Evolutionary conservation across 2,113 vertebrate genomes (phyloP), one percentile per base, ranked within the genome.

Genomic region (Butorides virescens): DNA sequence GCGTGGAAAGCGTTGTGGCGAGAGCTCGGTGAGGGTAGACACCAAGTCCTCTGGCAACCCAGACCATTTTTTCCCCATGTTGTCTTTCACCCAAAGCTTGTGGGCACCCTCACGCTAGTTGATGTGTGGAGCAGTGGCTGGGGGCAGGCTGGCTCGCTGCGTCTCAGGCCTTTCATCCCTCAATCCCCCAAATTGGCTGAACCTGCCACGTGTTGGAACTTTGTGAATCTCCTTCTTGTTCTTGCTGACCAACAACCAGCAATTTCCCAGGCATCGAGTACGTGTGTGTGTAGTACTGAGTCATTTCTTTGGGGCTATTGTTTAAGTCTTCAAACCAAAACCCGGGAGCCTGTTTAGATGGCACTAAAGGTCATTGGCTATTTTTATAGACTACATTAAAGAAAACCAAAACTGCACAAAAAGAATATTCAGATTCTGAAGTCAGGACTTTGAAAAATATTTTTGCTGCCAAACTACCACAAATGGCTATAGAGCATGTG

Each of bases 271-370:
- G 70, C 88, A 78, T 19, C 1, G 3, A 65, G 62, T 56, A 52
- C 58, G 2, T 68, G 68, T 89, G 67, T 85, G 44, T 72, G 49
- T 78, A 74, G 76, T 19, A 82, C 42, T 81, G 80, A 93, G 70
- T 87, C 36, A 72, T 93, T 96, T 92, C 56, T 93, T 75, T 93
- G 94, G 88, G 44, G 74, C 91, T 92, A 87, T 97, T 97, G 86
- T 95, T 97, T 87, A 58, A 95, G 83, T 36, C 95, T 95, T 93
- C 88, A 97, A 91, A 89, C 95, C 53, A 53, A 97, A 95, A 94
- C 66, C 0, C 2, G 80, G 80, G 58, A 94, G 80, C 66, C 62
- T 72, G 36, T 92, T 93, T 85, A 78, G 92, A 85, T 94, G 76
- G 76, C 91, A 82, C 56, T 76, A 73, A 93, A 95, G 93, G 91